Percentiles rank a stretch among this genome's conserved stretches.
phyloP scores from a whole-genome alignment of 35 echinoderm and acorn worm species.

The Heliocidaris tuberculata region DNA sequence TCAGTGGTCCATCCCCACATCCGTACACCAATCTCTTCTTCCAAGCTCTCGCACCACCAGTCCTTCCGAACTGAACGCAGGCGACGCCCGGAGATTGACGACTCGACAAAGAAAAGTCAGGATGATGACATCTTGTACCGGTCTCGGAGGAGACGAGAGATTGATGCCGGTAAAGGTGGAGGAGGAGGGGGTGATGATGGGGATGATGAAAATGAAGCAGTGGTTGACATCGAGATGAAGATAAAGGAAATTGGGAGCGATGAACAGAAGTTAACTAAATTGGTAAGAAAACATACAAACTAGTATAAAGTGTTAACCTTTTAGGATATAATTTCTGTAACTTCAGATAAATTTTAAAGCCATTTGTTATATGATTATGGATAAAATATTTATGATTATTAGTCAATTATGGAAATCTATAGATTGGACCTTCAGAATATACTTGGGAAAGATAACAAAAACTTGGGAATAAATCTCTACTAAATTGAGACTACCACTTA shows the following conservation, averaged over 20 bases:
- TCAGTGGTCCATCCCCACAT: slow-evolving; percentile 29
- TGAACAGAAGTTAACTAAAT: slow-evolving; percentile 36
- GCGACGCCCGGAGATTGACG: slow-evolving; percentile 38
- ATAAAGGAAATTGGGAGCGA: neutral
- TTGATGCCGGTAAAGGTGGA: slow-evolving; percentile 19
- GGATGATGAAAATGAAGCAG: neutral
- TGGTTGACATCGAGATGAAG: neutral
- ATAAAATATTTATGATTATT: too few relatives aligned
- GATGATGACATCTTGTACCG: slow-evolving; percentile 47
- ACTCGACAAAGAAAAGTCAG: slow-evolving; percentile 22
- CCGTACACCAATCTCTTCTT: neutral
- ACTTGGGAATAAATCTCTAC: too few relatives aligned
- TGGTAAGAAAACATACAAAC: neutral
- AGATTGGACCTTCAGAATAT: too few relatives aligned
- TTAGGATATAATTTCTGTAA: too few relatives aligned
- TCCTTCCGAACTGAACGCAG: slow-evolving; percentile 17
- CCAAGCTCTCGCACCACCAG: slow-evolving; percentile 30
- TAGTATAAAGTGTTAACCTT: too few relatives aligned
- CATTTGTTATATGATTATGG: too few relatives aligned
- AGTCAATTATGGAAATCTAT: too few relatives aligned
- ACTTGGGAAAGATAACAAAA: too few relatives aligned
- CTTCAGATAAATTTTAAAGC: too few relatives aligned
- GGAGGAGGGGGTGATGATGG: neutral
- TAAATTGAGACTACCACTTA: too few relatives aligned
- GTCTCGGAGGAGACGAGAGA: slow-evolving; percentile 20